Evolutionary conservation across 2,888 invertebrate genomes (phyloP).

Genomic region (Tetranychus truncatus): DNA sequence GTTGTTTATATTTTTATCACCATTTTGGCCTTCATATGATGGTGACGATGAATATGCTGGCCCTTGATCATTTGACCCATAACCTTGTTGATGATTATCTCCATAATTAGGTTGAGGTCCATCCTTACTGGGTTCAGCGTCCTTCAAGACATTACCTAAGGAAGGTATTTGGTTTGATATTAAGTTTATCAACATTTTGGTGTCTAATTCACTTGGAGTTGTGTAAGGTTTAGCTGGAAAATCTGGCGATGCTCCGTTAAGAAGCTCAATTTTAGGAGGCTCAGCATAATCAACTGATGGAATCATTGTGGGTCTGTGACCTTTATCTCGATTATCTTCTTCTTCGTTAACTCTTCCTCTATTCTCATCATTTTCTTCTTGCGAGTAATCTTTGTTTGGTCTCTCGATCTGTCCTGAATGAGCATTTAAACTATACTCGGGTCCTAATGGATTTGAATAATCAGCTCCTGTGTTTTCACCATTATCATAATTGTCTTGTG

Average conservation of each 20-base stretch:
- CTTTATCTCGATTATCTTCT: neutral
- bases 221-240: neutral
- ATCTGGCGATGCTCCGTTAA: neutral
- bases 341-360: too few species aligned
- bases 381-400: neutral
- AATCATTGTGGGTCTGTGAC: neutral
- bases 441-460: neutral
- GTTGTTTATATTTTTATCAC: neutral
- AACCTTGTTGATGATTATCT: neutral
- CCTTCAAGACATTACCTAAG: neutral
- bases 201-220: neutral
- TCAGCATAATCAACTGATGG: slow-evolving; percentile 3
- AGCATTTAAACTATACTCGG: neutral
- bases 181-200: slow-evolving; percentile 5
- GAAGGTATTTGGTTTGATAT: slow-evolving; percentile 5
- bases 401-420: neutral
- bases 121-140: neutral
- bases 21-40: neutral
- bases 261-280: slow-evolving; percentile 1
- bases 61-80: neutral
- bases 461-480: neutral
- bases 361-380: neutral
- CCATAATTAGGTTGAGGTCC: neutral
- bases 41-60: too few species aligned
- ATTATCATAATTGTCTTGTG: neutral